Percentiles rank a stretch among this genome's conserved stretches.
phyloP scores from a whole-genome alignment of 2,797 vertebrate species.

The Sebastes goodei region DNA sequence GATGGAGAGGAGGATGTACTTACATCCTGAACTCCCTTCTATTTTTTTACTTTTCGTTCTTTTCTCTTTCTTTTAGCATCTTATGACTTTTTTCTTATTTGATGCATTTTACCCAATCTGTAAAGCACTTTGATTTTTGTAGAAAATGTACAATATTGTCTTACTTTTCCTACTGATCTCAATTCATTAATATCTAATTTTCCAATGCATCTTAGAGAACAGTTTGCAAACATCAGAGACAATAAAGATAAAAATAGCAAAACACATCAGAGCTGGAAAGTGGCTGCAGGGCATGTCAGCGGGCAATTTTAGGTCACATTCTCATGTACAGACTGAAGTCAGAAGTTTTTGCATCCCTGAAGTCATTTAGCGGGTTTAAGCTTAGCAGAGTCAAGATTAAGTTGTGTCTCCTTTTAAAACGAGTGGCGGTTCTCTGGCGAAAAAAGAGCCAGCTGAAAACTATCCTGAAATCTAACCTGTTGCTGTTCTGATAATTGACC shows the following conservation, averaged over 20 bases:
- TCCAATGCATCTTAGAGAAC: background rate
- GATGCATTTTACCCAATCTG: too few species aligned
- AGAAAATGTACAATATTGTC: background rate
- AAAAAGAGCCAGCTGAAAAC: background rate
- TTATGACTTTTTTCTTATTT: too few species aligned
- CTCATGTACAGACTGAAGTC: background rate
- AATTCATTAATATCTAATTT: background rate
- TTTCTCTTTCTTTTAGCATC: too few species aligned
- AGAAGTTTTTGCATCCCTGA: background rate
- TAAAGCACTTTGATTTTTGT: background rate
- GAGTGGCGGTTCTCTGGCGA: background rate
- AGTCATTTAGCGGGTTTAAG: background rate
- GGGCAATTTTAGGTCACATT: background rate
- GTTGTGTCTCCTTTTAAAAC: background rate
- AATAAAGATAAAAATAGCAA: background rate
- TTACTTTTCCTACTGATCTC: background rate
- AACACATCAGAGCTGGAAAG: background rate
- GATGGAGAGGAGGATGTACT: too few species aligned
- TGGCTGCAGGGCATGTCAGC: background rate
- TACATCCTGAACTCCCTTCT: too few species aligned
- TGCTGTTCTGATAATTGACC: constrained; percentile 23
- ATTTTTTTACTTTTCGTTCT: too few species aligned
- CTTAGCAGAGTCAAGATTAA: background rate
- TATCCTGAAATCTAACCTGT: background rate
- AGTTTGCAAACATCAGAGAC: background rate